Percentiles rank a stretch among this genome's conserved stretches.
These are phyloP conservation scores for Anoplopoma fimbria DNA, from an alignment of 2,113 vertebrate species.

Conservation along the genomic window DNA sequence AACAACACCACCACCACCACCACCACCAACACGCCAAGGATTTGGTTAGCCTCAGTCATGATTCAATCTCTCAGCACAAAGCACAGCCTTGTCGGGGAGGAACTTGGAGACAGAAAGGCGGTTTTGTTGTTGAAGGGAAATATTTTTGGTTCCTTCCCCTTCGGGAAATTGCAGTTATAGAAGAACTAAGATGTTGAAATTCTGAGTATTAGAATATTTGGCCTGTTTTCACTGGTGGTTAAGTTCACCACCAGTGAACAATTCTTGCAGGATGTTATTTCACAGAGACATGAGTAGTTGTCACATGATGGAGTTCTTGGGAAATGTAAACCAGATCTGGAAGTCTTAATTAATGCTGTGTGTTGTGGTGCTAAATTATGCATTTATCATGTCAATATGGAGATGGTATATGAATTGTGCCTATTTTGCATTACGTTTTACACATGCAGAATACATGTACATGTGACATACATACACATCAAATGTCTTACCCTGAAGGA, in stretches of 20 bases:
- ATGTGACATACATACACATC: too few species aligned
- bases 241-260: too few species aligned
- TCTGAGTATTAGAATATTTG: slow-evolving; percentile 23
- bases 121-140: slow-evolving; percentile 22
- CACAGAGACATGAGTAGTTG: neutral
- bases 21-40: slow-evolving; percentile 29
- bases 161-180: slow-evolving; percentile 21
- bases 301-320: slow-evolving; percentile 1
- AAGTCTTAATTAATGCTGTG: slow-evolving; percentile 5
- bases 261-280: slow-evolving; percentile 33
- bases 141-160: slow-evolving; percentile 18
- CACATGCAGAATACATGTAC: neutral
- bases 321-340: slow-evolving; percentile 45
- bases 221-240: slow-evolving; percentile 4
- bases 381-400: slow-evolving; percentile 22
- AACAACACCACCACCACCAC: slow-evolving; percentile 25
- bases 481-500: slow-evolving; percentile 93
- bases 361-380: slow-evolving; percentile 7
- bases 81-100: slow-evolving; percentile 28
- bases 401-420: neutral
- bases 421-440: neutral
- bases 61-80: slow-evolving; percentile 53
- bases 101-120: slow-evolving; percentile 14
- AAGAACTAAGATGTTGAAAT: slow-evolving; percentile 32
- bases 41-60: slow-evolving; percentile 38